A percentile compares a stretch with the other conserved stretches of the same genome.
Evolutionary conservation across 2,888 invertebrate species (phyloP).

Genomic region (Bombyx huttoni): DNA sequence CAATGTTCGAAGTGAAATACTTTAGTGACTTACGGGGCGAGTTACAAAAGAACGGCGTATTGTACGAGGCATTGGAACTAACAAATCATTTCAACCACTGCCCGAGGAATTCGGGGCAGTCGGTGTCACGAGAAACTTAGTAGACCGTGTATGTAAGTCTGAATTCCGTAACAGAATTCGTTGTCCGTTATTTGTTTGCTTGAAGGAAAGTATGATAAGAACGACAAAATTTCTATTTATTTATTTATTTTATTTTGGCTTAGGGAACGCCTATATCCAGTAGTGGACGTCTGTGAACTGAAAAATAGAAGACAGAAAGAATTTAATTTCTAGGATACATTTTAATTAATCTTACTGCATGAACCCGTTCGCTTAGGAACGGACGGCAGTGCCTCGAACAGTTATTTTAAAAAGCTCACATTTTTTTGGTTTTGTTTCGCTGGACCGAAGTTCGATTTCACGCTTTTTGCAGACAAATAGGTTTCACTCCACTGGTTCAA

Average conservation of each 20-base stretch:
- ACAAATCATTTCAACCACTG: slow-evolving; percentile 43
- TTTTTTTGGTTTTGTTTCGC: slow-evolving; percentile 15
- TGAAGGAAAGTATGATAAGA: neutral
- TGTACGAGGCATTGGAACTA: slow-evolving; percentile 31
- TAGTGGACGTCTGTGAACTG: slow-evolving; percentile 6
- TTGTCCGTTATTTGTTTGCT: slow-evolving; percentile 7
- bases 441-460: slow-evolving; percentile 20
- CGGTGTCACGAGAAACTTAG: slow-evolving; percentile 19
- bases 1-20: slow-evolving; percentile 55
- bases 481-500: neutral
- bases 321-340: neutral
- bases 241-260: slow-evolving; percentile 9
- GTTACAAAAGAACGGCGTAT: slow-evolving; percentile 53
- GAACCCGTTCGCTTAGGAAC: neutral
- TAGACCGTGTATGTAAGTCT: slow-evolving; percentile 14
- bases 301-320: neutral
- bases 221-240: slow-evolving; percentile 7
- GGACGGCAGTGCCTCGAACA: slow-evolving; percentile 16
- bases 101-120: slow-evolving; percentile 28
- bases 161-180: neutral
- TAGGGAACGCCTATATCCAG: too few relatives aligned
- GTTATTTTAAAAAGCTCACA: slow-evolving; percentile 18
- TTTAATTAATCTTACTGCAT: neutral
- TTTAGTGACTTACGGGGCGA: slow-evolving; percentile 56
- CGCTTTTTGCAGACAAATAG: slow-evolving; percentile 14